Percentiles rank a stretch among this genome's conserved stretches.
phyloP scores from a whole-genome alignment of 2,888 invertebrate species.

The Papilio elwesi region DNA sequence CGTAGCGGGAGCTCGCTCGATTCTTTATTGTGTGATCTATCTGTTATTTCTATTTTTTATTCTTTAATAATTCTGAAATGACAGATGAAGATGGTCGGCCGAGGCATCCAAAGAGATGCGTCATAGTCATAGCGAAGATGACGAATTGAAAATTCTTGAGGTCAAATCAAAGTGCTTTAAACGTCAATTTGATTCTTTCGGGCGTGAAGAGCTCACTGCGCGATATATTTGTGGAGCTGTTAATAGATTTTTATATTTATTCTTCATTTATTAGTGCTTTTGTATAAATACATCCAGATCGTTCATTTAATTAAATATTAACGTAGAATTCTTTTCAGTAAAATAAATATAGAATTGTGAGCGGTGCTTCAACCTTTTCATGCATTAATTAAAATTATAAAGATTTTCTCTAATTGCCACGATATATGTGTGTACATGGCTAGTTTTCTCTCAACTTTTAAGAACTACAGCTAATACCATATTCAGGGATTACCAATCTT shows the following conservation, averaged over 20 bases:
- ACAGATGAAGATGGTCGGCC: conserved; percentile 77
- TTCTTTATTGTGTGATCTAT: conserved; percentile 58
- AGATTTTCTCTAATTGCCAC: not conserved
- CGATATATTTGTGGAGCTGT: conserved; percentile 23
- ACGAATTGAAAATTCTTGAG: conserved; percentile 52
- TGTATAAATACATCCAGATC: not conserved
- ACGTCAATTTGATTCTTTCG: conserved; percentile 45
- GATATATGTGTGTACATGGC: not conserved
- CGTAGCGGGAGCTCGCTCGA: conserved; percentile 68
- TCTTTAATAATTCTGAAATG: conserved; percentile 73
- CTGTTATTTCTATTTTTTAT: conserved; percentile 53
- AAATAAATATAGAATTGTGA: conserved; percentile 4
- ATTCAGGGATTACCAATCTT: too few relatives aligned
- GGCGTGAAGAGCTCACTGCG: conserved; percentile 31
- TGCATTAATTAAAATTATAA: conserved; percentile 8
- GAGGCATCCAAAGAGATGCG: conserved; percentile 59
- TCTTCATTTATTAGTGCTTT: conserved; percentile 1
- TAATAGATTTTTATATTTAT: conserved; percentile 21
- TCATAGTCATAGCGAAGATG: conserved; percentile 57
- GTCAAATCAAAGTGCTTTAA: conserved; percentile 50
- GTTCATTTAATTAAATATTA: conserved; percentile 4
- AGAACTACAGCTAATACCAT: not conserved
- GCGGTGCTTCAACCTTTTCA: conserved; percentile 3
- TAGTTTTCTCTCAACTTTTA: not conserved
- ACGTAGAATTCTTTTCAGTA: not conserved